phyloP scores from a whole-genome alignment of 2,888 invertebrate genomes.

The Pristionchus arcanus region DNA sequence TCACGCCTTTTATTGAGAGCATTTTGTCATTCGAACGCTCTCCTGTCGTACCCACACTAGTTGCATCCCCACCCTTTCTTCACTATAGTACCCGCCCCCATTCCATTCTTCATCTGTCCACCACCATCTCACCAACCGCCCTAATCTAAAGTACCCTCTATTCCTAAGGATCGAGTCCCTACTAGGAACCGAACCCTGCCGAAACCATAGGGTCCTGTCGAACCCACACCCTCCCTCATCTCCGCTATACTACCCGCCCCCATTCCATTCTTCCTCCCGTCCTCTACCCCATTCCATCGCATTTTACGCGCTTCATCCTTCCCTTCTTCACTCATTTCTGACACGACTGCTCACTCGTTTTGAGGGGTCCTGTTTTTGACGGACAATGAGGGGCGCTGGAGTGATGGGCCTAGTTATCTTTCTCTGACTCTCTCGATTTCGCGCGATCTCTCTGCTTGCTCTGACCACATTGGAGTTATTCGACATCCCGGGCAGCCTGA shows the following conservation, averaged over 20 bases:
- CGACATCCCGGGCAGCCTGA: too few relatives aligned
- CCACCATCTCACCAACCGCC: too few relatives aligned
- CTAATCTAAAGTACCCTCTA: too few relatives aligned
- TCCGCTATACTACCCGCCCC: neutral
- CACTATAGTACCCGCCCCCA: neutral
- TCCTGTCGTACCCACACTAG: neutral
- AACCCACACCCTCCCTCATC: neutral
- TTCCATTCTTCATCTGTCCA: neutral
- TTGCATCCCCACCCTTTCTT: neutral
- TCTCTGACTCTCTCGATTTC: too few relatives aligned
- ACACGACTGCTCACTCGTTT: neutral
- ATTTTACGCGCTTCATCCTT: neutral
- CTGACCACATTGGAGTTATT: too few relatives aligned
- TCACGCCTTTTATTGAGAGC: too few relatives aligned
- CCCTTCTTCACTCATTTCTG: neutral
- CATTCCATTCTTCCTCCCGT: neutral
- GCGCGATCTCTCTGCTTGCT: too few relatives aligned
- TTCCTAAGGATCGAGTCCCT: too few relatives aligned
- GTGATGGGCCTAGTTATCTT: neutral
- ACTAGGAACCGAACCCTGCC: too few relatives aligned
- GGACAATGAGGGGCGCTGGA: neutral
- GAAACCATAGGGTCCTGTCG: neutral
- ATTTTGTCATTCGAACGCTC: too few relatives aligned
- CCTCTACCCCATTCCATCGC: neutral
- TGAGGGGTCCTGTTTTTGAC: constrained; percentile 7